These are phyloP conservation scores for Drosophila kanekoi DNA, from an alignment of 2,888 invertebrate species.

Conservation along the genomic window DNA sequence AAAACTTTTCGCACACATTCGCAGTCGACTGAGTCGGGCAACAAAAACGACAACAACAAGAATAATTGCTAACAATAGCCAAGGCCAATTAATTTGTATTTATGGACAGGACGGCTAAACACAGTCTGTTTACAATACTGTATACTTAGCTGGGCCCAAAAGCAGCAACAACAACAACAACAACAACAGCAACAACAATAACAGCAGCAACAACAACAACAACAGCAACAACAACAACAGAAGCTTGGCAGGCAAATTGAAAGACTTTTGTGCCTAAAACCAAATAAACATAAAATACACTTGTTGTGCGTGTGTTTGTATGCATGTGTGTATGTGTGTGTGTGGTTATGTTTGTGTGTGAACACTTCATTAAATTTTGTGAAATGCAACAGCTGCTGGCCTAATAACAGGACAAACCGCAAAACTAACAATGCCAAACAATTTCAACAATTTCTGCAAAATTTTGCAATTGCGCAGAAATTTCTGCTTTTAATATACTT, in stretches of 20 bases:
- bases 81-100: conserved; percentile 62
- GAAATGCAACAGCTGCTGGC: conserved; percentile 66
- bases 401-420: conserved; percentile 55
- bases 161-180: conserved; percentile 13
- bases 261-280: conserved; percentile 49
- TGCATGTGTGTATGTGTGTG: conserved; percentile 5
- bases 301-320: conserved; percentile 16
- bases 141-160: conserved; percentile 6
- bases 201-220: conserved; percentile 11
- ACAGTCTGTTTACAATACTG: conserved; percentile 37
- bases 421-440: conserved; percentile 44
- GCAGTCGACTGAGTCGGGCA: not conserved
- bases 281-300: conserved; percentile 45
- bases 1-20: not conserved
- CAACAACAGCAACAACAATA: conserved; percentile 14
- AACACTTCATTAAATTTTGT: conserved; percentile 64
- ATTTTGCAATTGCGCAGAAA: conserved; percentile 15
- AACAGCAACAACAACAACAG: conserved; percentile 9
- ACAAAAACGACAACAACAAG: conserved; percentile 15
- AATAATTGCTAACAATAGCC: conserved; percentile 38
- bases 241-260: conserved; percentile 40
- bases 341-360: conserved; percentile 15
- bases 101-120: conserved; percentile 38
- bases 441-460: conserved; percentile 34
- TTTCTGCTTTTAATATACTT: conserved; percentile 21